A percentile compares a stretch with the other conserved stretches of the same genome.
These are phyloP conservation scores for Xanthorhoe spadicearia DNA, from an alignment of 2,888 invertebrate genomes.

Conservation along the genomic window DNA sequence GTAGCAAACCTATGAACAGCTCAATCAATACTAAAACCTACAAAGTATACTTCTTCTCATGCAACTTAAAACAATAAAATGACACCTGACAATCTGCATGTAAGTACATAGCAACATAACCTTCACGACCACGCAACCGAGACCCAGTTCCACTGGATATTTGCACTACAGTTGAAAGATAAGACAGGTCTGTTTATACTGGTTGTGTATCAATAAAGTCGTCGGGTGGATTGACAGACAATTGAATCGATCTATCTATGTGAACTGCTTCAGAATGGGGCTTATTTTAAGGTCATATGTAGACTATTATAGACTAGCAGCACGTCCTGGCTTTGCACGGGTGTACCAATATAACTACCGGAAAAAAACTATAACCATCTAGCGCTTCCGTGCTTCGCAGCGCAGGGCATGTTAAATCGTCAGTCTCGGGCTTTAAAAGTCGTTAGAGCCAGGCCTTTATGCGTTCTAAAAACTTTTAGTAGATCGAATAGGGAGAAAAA, in stretches of 20 bases:
- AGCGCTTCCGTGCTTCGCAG: too few species aligned
- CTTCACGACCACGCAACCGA: constrained; percentile 16
- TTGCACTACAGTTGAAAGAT: not conserved
- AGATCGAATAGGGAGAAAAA: too few species aligned
- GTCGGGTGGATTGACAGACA: constrained; percentile 44
- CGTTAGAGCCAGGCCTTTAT: too few species aligned
- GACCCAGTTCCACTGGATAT: constrained; percentile 21
- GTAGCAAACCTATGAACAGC: too few species aligned
- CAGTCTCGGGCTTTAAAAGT: too few species aligned
- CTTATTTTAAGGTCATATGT: constrained; percentile 26
- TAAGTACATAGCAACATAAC: constrained; percentile 34
- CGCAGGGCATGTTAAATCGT: too few species aligned
- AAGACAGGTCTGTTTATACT: constrained; percentile 19
- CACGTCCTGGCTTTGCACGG: too few species aligned
- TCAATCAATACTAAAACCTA: not conserved
- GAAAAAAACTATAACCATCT: too few species aligned
- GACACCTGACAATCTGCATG: constrained; percentile 35
- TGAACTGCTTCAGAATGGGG: constrained; percentile 23
- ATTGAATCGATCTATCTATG: constrained; percentile 37
- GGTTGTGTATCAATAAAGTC: constrained; percentile 42
- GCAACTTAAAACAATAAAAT: constrained; percentile 31
- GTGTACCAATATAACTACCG: not conserved
- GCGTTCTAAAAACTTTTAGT: too few species aligned
- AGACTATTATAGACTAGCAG: too few species aligned
- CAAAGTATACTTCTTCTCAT: not conserved